Conservation (phyloP, 2,797 vertebrate species). For the Cyclopterus lumpus region DNA sequence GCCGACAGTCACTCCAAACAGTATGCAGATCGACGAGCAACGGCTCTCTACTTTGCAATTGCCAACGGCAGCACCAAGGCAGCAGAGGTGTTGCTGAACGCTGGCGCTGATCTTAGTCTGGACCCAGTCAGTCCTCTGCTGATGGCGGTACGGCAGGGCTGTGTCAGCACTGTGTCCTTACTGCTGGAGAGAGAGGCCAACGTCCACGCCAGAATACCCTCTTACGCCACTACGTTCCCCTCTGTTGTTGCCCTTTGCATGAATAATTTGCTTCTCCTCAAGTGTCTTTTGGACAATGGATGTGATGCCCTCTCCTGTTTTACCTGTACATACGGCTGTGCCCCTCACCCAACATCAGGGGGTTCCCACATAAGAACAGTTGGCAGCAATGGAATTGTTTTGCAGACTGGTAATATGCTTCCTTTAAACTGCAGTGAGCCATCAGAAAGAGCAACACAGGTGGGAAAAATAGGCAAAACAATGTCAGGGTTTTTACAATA, state of each 20-base stretch:
- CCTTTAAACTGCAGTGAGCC: conserved; percentile 62
- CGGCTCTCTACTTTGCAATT: conserved; percentile 90
- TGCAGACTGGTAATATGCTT: conserved; percentile 40
- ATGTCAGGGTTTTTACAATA: not conserved
- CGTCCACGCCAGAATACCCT: conserved; percentile 84
- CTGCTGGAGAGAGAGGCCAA: conserved; percentile 92
- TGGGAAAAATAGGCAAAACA: conserved; percentile 72
- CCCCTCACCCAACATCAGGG: conserved; percentile 81
- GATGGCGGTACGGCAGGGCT: conserved; percentile 88
- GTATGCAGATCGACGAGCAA: conserved; percentile 89
- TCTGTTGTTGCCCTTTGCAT: conserved; percentile 89
- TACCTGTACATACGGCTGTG: conserved; percentile 84
- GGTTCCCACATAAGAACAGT: conserved; percentile 33
- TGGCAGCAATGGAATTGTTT: conserved; percentile 28
- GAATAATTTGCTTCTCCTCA: conserved; percentile 88
- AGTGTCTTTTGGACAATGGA: conserved; percentile 91
- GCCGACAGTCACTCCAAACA: conserved; percentile 84
- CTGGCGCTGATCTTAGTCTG: conserved; percentile 89
- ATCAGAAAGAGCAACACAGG: conserved; percentile 66
- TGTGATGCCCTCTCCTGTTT: conserved; percentile 91
- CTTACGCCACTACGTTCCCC: conserved; percentile 89
- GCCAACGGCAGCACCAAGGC: conserved; percentile 86
- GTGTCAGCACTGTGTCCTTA: conserved; percentile 84
- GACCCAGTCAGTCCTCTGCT: conserved; percentile 92
- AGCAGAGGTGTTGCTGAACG: conserved; percentile 87